Evolutionary conservation across 2,113 vertebrate genomes (phyloP).

Genomic region (zebrafish (Danio rerio)): DNA sequence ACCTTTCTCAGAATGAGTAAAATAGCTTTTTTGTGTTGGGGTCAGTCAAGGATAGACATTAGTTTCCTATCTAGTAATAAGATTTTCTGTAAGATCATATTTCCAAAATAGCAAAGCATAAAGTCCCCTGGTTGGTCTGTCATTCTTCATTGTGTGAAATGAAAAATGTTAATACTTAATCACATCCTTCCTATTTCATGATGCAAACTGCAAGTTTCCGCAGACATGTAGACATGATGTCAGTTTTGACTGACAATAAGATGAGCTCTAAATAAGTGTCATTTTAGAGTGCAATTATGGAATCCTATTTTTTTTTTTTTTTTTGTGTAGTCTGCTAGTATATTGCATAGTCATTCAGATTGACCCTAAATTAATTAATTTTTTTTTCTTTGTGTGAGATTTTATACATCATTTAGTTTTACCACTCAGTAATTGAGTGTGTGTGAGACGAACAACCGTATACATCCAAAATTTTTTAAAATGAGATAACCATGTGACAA

Average conservation of each 20-base stretch:
- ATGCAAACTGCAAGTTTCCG: neutral
- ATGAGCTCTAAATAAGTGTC: neutral
- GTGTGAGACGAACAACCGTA: no score
- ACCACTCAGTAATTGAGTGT: no score
- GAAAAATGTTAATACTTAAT: conserved; percentile 45
- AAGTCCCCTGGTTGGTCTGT: neutral
- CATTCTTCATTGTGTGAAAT: conserved; percentile 41
- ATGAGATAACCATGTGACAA: no score
- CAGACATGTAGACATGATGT: conserved; percentile 2
- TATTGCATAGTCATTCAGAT: neutral
- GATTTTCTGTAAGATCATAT: conserved; percentile 2
- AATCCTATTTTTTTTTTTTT: neutral
- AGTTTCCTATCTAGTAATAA: neutral
- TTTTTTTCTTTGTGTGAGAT: neutral
- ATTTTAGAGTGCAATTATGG: neutral
- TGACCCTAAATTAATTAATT: neutral
- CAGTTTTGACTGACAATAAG: neutral
- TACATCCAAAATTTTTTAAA: no score
- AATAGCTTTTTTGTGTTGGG: conserved; percentile 13
- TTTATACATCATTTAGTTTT: neutral
- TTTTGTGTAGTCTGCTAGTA: neutral
- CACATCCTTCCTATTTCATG: conserved; percentile 49
- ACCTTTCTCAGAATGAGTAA: conserved; percentile 7
- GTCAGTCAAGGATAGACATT: neutral
- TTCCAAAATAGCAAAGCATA: conserved; percentile 1